A percentile compares a stretch with the other conserved stretches of the same genome.
Conservation (phyloP, 2,113 vertebrate genomes). For the Dolichotis patagonum region DNA sequence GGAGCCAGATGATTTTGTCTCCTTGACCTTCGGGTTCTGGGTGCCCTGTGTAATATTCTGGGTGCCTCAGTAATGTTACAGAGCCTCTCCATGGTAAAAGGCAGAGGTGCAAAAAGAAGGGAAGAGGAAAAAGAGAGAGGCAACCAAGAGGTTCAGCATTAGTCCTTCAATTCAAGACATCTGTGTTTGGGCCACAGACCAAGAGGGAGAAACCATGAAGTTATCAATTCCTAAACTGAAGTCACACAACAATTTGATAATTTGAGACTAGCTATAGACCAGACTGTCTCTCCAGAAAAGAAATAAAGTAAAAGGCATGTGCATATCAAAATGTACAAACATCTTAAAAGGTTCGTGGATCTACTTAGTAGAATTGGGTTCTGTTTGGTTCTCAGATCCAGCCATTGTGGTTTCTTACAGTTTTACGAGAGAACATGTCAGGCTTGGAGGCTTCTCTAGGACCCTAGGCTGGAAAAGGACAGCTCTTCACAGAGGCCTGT, state of each 20-base stretch:
- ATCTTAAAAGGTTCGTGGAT: not conserved
- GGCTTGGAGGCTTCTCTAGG: constrained; percentile 27
- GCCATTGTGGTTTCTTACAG: not conserved
- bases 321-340: constrained; percentile 1
- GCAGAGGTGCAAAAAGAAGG: not conserved
- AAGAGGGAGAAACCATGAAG: not conserved
- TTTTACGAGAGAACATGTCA: constrained; percentile 11
- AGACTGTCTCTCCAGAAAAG: not conserved
- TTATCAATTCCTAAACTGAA: constrained; percentile 14
- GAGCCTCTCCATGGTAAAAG: not conserved
- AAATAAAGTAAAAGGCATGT: not conserved
- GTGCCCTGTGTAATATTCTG: not conserved
- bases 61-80: not conserved
- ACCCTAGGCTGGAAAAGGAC: not conserved
- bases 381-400: not conserved
- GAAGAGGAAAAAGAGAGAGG: not conserved
- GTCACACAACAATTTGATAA: not conserved
- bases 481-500: not conserved
- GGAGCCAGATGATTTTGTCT: not conserved
- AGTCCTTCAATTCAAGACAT: not conserved
- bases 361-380: constrained; percentile 29
- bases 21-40: not conserved
- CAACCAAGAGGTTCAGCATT: not conserved
- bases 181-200: not conserved
- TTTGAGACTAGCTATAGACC: not conserved